Evolutionary conservation across 35 echinoderm and acorn worm species (phyloP).

Genomic region (Anneissia japonica): DNA sequence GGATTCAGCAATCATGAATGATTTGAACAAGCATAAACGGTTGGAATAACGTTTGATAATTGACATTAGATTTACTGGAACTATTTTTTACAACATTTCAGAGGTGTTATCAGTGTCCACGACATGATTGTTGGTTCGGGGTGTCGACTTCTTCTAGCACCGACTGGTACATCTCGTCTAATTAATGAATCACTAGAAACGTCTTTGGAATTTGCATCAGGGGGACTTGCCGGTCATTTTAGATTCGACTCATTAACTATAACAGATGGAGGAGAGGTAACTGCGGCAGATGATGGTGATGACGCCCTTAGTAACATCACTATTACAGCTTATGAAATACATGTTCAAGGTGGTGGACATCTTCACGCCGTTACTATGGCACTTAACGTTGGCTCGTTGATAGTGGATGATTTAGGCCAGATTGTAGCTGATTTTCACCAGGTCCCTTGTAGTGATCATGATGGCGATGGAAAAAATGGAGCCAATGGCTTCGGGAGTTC

Average conservation of each 20-base stretch:
- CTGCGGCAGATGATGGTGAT: constrained; percentile 38
- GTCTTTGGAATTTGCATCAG: constrained; percentile 14
- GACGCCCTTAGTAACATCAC: constrained; percentile 49
- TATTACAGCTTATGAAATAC: constrained; percentile 39
- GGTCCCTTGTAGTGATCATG: constrained; percentile 32
- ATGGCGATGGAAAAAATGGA: constrained; percentile 38
- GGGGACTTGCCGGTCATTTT: constrained; percentile 52
- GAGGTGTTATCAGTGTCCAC: constrained; percentile 63
- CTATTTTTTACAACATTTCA: not conserved
- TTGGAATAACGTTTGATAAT: no score
- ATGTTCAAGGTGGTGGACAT: constrained; percentile 61
- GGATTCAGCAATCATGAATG: no score
- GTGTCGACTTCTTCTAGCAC: constrained; percentile 73
- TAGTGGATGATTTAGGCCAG: constrained; percentile 64
- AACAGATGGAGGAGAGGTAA: constrained; percentile 56
- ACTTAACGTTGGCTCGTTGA: constrained; percentile 52
- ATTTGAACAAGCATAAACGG: no score
- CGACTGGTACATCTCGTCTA: constrained; percentile 54
- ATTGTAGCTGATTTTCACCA: constrained; percentile 60
- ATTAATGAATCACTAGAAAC: constrained; percentile 45
- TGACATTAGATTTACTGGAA: no score
- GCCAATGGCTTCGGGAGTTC: constrained; percentile 44
- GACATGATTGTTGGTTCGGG: constrained; percentile 54
- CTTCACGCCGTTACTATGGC: constrained; percentile 45
- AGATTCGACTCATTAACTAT: constrained; percentile 65